These are phyloP conservation scores for Drosophila fuyamai DNA, from an alignment of 1,140 invertebrate species.

Conservation along the genomic window DNA sequence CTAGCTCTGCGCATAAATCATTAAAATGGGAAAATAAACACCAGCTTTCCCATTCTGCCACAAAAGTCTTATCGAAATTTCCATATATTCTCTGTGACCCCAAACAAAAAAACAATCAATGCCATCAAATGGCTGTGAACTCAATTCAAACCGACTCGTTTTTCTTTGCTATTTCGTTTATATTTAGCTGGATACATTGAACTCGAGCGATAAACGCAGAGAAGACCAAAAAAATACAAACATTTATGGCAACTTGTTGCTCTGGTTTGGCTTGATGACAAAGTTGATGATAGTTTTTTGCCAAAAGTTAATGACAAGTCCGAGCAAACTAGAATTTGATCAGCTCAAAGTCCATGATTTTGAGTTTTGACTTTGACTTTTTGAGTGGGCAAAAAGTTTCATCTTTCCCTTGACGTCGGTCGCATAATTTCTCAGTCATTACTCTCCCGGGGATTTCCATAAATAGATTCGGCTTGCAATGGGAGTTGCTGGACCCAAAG, in stretches of 20 bases:
- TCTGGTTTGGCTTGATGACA: constrained; percentile 14
- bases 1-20: constrained; percentile 12
- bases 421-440: constrained; percentile 14
- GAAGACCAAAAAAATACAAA: constrained; percentile 20
- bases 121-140: constrained; percentile 39
- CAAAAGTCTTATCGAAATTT: constrained; percentile 6
- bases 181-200: constrained; percentile 56
- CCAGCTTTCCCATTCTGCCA: neutral
- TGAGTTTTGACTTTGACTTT: constrained; percentile 29
- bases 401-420: constrained; percentile 34
- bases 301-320: constrained; percentile 21
- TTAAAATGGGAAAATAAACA: neutral
- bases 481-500: constrained; percentile 11
- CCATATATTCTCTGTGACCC: constrained; percentile 38
- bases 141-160: constrained; percentile 35
- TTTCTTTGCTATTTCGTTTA: constrained; percentile 11
- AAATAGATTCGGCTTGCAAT: constrained; percentile 28
- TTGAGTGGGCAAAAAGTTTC: constrained; percentile 26
- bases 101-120: constrained; percentile 31
- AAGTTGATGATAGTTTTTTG: constrained; percentile 39
- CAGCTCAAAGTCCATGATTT: constrained; percentile 2
- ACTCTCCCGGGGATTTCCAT: constrained; percentile 10
- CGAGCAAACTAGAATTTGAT: constrained; percentile 41
- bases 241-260: constrained; percentile 74
- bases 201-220: constrained; percentile 62